Evolutionary conservation across 2,113 vertebrate genomes (phyloP).

Genomic region (Cichladusa arquata): DNA sequence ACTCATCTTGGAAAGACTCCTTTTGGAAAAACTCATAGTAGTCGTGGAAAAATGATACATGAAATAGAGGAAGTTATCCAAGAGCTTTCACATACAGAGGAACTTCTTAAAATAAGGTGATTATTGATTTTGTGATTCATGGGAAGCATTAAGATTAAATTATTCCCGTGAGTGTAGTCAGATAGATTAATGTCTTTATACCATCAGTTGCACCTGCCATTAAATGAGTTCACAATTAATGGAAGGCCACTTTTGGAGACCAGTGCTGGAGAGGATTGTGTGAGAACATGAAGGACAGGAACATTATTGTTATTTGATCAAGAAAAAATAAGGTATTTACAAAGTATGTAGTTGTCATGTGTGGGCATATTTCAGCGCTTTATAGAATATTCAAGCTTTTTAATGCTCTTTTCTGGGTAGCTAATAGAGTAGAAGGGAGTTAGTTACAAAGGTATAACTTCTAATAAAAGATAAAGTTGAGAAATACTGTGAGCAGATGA

Average conservation of each 20-base stretch:
- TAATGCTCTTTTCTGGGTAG: background rate
- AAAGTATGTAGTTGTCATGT: background rate
- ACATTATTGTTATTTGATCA: background rate
- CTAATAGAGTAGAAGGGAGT: background rate
- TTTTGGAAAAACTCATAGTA: background rate
- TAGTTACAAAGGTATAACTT: background rate
- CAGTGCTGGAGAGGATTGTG: background rate
- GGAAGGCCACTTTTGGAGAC: background rate
- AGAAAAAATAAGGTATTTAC: background rate
- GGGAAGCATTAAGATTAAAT: constrained; percentile 27
- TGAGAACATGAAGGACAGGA: background rate
- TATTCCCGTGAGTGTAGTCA: constrained; percentile 17
- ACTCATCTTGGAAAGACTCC: background rate
- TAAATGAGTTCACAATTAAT: constrained; percentile 10
- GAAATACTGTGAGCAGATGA: background rate
- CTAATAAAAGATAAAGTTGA: background rate
- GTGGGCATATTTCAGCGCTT: background rate
- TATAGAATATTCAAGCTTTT: background rate
- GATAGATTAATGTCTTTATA: background rate
- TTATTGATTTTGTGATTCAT: constrained; percentile 62
- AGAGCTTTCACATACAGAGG: background rate
- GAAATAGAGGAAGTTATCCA: constrained; percentile 16
- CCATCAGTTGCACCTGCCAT: background rate
- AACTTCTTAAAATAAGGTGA: constrained; percentile 32
- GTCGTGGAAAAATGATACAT: background rate